Evolutionary conservation across 2,113 vertebrate genomes (phyloP).

Genomic region (Colaptes auratus): DNA sequence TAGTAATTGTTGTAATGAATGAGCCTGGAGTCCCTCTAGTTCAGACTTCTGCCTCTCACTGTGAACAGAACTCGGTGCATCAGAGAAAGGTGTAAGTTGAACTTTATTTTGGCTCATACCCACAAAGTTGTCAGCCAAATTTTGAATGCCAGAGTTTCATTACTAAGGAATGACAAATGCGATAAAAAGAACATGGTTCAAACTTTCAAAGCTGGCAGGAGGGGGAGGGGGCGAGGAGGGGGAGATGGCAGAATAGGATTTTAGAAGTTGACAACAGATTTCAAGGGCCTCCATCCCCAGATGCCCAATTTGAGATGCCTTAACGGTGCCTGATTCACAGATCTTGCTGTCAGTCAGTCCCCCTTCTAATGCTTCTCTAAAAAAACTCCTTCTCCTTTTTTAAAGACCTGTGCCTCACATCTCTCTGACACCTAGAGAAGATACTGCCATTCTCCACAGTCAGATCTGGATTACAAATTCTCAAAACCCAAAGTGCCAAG

Average conservation of each 20-base stretch:
- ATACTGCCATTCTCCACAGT: background rate
- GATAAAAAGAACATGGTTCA: constrained; percentile 30
- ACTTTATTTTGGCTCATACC: constrained; percentile 27
- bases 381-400: background rate
- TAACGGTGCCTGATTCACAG: background rate
- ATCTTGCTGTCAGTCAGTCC: background rate
- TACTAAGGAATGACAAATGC: constrained; percentile 60
- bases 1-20: background rate
- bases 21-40: background rate
- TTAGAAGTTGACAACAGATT: constrained; percentile 49
- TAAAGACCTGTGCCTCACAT: background rate
- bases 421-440: background rate
- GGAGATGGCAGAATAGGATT: background rate
- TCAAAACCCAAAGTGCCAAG: background rate
- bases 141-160: constrained; percentile 35
- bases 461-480: background rate
- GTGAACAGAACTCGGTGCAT: background rate
- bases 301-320: constrained; percentile 13
- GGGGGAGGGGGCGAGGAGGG: background rate
- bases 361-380: background rate
- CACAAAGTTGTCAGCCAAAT: constrained; percentile 56
- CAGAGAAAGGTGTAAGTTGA: constrained; percentile 42
- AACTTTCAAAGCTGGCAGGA: constrained; percentile 50
- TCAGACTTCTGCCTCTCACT: background rate
- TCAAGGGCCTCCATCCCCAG: constrained; percentile 49